Base-by-base conservation (phyloP, 2,888 invertebrate species). In the Abrostola triplasia region DNA sequence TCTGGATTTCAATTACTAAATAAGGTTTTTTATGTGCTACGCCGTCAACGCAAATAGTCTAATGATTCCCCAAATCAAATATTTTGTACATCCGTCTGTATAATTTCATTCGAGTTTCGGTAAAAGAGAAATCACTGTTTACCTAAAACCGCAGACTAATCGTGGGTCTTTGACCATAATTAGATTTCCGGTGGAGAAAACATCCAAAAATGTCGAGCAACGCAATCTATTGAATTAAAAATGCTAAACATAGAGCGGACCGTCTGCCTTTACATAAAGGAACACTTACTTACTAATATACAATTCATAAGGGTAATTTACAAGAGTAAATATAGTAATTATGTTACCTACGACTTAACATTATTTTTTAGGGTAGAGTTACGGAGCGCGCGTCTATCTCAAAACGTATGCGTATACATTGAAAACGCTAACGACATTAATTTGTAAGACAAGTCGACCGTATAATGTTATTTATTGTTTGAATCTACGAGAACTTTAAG, bases 381-480 rank as follows among this genome's bases (percentile, higher is more conserved):
- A 44, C 44, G 12, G 13, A 44, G 8, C 7, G 44, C 7, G 44
- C 8, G 11, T 12, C 13, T 41, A 13, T 50, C n/a, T 13, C 9
- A 36, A 42, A 65, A 55, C 13, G 12, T 44, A 44, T 12, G 36
- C 35, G 24, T 47, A 41, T 36, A 42, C 41, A 63, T 44, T 36
- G 10, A 35, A 52, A 50, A 49, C 42, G 48, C 37, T 49, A 61
- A 61, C 64, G 41, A n/a, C 6, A 13, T 49, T 63, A 35, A 75
- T 76, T 77, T 77, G 61, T 67, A 10, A 65, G 63, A 24, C 49
- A 59, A 77, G 65, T 70, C 54, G 64, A 56, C 49, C 70, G 44
- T 70, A 47, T 51, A 6, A 55, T 42, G 59, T 56, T 59, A 59
- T 68, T 59, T 66, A 64, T 66, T 52, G 57, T 36, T 41, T 7